Conservation (phyloP, 2,113 vertebrate species). For the Syrmaticus mikado region DNA sequence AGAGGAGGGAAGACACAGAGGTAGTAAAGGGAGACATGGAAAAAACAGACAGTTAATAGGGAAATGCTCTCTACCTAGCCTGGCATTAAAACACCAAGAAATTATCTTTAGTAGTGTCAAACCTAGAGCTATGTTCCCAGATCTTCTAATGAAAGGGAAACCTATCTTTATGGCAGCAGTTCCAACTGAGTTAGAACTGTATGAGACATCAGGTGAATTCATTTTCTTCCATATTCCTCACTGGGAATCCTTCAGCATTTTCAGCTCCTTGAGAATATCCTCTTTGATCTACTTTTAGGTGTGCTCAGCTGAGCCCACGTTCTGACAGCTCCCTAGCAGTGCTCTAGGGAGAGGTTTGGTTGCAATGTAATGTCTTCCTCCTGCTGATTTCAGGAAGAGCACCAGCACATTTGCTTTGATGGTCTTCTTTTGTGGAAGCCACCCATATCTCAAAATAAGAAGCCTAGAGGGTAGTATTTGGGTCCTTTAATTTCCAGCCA, state of each 20-base stretch:
- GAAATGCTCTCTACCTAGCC: background rate
- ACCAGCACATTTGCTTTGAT: background rate
- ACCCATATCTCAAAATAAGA: background rate
- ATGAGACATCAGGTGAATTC: background rate
- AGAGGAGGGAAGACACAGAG: conserved; percentile 69
- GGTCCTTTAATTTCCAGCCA: background rate
- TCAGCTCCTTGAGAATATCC: background rate
- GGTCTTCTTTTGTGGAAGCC: background rate
- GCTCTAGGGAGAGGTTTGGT: background rate
- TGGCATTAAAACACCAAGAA: background rate
- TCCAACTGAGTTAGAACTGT: background rate
- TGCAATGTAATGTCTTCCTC: background rate
- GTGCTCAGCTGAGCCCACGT: background rate
- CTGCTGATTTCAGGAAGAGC: background rate
- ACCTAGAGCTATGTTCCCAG: background rate
- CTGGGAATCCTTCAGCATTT: background rate
- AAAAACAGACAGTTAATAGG: conserved; percentile 58
- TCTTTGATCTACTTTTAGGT: background rate
- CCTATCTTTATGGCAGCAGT: background rate
- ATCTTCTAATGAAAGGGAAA: background rate
- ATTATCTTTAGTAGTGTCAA: background rate
- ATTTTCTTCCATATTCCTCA: background rate
- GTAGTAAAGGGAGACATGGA: conserved; percentile 44
- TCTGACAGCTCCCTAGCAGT: background rate
- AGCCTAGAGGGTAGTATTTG: background rate